phyloP scores from a whole-genome alignment of 2,113 vertebrate species.

The Notarius quadriscutis region DNA sequence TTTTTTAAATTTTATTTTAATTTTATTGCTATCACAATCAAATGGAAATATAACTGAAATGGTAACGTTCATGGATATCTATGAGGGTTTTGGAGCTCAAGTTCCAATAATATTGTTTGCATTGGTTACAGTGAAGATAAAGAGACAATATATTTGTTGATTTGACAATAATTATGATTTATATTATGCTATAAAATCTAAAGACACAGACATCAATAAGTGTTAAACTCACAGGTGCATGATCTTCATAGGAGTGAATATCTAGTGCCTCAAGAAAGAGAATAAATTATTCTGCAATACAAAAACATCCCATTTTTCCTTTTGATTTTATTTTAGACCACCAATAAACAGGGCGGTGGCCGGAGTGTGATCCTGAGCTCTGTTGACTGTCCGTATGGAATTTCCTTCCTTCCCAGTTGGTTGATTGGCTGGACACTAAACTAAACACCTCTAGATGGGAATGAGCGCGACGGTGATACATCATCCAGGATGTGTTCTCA shows the following conservation, averaged over 20 bases:
- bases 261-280: background rate
- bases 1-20: background rate
- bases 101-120: background rate
- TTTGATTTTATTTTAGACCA: too few relatives aligned
- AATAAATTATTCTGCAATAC: background rate
- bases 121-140: background rate
- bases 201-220: background rate
- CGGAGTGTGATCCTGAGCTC: background rate
- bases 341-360: background rate
- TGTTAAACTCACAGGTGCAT: background rate
- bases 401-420: background rate
- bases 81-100: background rate
- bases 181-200: background rate
- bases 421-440: background rate
- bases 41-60: background rate
- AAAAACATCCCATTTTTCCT: too few relatives aligned
- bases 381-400: background rate
- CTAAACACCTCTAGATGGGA: background rate
- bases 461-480: background rate
- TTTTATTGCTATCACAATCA: background rate
- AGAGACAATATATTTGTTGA: background rate
- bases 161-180: background rate
- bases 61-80: background rate
- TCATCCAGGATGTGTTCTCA: background rate
- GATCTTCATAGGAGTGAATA: background rate